These are phyloP conservation scores for Aquatica leii DNA, from an alignment of 2,888 invertebrate species.

Conservation along the genomic window DNA sequence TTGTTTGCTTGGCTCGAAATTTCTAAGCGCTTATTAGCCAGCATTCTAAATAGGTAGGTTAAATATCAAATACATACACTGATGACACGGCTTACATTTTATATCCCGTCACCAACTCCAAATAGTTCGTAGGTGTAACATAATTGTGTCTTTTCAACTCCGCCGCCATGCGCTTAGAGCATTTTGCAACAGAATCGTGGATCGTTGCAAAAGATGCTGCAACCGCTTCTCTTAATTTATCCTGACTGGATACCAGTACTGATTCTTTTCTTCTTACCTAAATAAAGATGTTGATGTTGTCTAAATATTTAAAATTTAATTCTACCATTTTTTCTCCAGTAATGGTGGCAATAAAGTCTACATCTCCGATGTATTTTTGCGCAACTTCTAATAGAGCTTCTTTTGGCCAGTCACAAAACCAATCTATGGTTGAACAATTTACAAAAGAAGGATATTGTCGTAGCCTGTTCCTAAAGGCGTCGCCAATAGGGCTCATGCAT, in stretches of 20 bases:
- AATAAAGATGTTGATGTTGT: slow-evolving; percentile 10
- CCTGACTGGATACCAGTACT: slow-evolving; percentile 61
- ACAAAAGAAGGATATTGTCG: slow-evolving; percentile 89
- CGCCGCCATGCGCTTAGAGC: slow-evolving; percentile 74
- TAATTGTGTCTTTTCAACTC: slow-evolving; percentile 86
- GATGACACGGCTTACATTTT: slow-evolving; percentile 68
- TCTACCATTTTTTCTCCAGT: slow-evolving; percentile 68
- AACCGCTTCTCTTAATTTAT: slow-evolving; percentile 69
- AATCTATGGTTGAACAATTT: slow-evolving; percentile 88
- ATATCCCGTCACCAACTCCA: slow-evolving; percentile 85
- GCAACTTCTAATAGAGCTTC: slow-evolving; percentile 91
- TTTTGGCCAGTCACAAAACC: slow-evolving; percentile 90
- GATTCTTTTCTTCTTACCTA: slow-evolving; percentile 56
- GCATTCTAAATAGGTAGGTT: slow-evolving; percentile 64
- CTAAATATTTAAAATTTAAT: too few relatives aligned
- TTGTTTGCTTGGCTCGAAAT: slow-evolving; percentile 79
- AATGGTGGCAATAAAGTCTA: slow-evolving; percentile 75
- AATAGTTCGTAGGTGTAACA: slow-evolving; percentile 88
- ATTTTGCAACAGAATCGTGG: slow-evolving; percentile 81
- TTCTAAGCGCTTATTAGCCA: slow-evolving; percentile 75
- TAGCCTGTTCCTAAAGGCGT: slow-evolving; percentile 82
- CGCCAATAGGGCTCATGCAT: slow-evolving; percentile 90
- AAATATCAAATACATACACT: slow-evolving; percentile 3
- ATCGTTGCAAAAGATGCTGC: slow-evolving; percentile 82
- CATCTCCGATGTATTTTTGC: slow-evolving; percentile 77